phyloP scores from a whole-genome alignment of 2,113 vertebrate species.

The Mastomys coucha region DNA sequence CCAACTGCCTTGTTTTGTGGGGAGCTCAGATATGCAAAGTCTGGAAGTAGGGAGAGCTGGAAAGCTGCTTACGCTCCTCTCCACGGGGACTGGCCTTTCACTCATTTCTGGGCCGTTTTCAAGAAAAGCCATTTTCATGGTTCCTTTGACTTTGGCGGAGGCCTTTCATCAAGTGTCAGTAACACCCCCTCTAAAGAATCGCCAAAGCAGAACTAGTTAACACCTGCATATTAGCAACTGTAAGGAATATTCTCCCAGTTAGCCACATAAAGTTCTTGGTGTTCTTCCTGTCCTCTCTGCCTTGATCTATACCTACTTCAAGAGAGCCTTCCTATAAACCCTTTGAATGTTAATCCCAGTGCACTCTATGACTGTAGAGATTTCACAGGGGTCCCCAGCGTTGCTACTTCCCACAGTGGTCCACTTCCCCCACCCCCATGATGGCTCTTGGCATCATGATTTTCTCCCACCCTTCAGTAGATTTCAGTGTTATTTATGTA shows the following conservation, averaged over 20 bases:
- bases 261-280: not conserved
- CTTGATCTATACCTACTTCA: slow-evolving; percentile 14
- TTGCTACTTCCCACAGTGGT: not conserved
- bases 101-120: slow-evolving; percentile 64
- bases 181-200: not conserved
- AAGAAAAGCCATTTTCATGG: slow-evolving; percentile 63
- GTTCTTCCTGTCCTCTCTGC: slow-evolving; percentile 1
- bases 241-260: not conserved
- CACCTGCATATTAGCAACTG: slow-evolving; percentile 41
- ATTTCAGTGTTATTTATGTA: not conserved
- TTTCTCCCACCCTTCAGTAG: not conserved
- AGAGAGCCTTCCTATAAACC: not conserved
- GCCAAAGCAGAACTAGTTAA: not conserved
- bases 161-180: slow-evolving; percentile 44
- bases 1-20: slow-evolving; percentile 51
- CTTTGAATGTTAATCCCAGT: not conserved
- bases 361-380: not conserved
- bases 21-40: slow-evolving; percentile 68
- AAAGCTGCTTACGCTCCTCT: slow-evolving; percentile 68
- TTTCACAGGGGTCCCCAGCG: not conserved
- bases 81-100: slow-evolving; percentile 60
- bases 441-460: not conserved
- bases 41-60: slow-evolving; percentile 66
- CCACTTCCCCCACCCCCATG: too few relatives aligned
- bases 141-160: slow-evolving; percentile 59